Percentiles rank a stretch among this genome's conserved stretches.
Evolutionary conservation across 1,140 invertebrate species (phyloP).

Genomic region (Drosophila athabasca): DNA sequence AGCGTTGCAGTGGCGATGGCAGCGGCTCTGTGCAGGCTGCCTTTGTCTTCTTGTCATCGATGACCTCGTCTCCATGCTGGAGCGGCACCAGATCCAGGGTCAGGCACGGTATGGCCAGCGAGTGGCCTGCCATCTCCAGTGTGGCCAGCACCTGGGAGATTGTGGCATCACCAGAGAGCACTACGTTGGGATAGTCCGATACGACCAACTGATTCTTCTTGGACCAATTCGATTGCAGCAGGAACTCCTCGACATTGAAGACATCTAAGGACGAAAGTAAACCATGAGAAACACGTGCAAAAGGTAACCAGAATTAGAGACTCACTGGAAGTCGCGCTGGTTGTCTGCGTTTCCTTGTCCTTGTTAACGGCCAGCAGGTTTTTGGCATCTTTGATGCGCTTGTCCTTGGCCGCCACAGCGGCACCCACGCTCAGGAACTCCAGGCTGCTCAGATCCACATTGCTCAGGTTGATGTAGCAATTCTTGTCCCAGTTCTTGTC

Average conservation of each 20-base stretch:
- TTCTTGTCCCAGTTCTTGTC: slow-evolving; percentile 61
- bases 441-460: slow-evolving; percentile 62
- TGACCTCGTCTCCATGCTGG: slow-evolving; percentile 36
- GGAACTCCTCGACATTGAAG: slow-evolving; percentile 73
- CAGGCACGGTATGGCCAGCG: slow-evolving; percentile 86
- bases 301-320: background rate
- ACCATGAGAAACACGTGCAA: background rate
- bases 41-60: slow-evolving; percentile 54
- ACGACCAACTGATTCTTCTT: slow-evolving; percentile 74
- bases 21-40: slow-evolving; percentile 72
- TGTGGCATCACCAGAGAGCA: slow-evolving; percentile 86
- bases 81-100: slow-evolving; percentile 79
- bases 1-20: slow-evolving; percentile 89
- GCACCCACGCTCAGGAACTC: slow-evolving; percentile 89
- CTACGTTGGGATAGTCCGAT: slow-evolving; percentile 83
- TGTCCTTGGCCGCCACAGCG: slow-evolving; percentile 92
- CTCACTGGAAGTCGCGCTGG: slow-evolving; percentile 57
- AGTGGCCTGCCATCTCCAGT: slow-evolving; percentile 85
- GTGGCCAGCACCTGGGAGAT: slow-evolving; percentile 87
- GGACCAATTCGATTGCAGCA: slow-evolving; percentile 58
- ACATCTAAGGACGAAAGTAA: slow-evolving; percentile 39
- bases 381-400: slow-evolving; percentile 90
- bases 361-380: slow-evolving; percentile 84
- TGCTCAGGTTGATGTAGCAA: slow-evolving; percentile 57
- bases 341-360: slow-evolving; percentile 72